These are phyloP conservation scores for Miniopterus natalensis DNA, from an alignment of 2,113 vertebrate genomes.

Conservation along the genomic window DNA sequence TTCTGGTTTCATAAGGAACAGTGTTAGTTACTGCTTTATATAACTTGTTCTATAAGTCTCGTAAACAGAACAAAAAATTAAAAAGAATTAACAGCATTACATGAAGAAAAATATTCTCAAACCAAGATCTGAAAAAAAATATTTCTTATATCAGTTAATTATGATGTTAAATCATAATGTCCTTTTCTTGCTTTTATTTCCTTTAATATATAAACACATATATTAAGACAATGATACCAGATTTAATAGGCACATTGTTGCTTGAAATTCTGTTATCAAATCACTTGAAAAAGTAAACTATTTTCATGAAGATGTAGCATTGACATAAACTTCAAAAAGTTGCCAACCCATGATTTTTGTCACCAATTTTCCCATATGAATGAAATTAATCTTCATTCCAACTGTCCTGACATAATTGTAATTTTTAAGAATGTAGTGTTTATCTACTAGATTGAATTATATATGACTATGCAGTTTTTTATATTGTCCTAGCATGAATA, in stretches of 20 bases:
- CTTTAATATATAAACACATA: constrained; percentile 25
- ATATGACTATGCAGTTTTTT: not conserved
- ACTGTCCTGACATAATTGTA: not conserved
- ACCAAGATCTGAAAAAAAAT: constrained; percentile 12
- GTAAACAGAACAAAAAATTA: not conserved
- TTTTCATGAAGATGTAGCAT: constrained; percentile 36
- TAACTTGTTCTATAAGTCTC: not conserved
- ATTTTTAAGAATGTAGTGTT: not conserved
- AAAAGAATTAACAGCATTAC: constrained; percentile 9
- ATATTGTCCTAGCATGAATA: not conserved
- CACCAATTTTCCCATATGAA: not conserved
- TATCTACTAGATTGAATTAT: not conserved
- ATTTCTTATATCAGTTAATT: not conserved
- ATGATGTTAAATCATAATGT: not conserved
- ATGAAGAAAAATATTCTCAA: constrained; percentile 8
- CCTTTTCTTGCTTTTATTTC: constrained; percentile 22
- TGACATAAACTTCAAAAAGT: constrained; percentile 31
- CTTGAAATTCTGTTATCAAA: constrained; percentile 13
- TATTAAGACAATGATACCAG: not conserved
- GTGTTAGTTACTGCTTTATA: not conserved
- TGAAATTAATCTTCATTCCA: not conserved
- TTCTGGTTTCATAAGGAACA: constrained; percentile 40
- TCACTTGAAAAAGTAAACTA: constrained; percentile 34
- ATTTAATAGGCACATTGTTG: not conserved
- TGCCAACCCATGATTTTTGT: not conserved